Conservation (phyloP, 2,113 vertebrate species). For the Azemiops feae region DNA sequence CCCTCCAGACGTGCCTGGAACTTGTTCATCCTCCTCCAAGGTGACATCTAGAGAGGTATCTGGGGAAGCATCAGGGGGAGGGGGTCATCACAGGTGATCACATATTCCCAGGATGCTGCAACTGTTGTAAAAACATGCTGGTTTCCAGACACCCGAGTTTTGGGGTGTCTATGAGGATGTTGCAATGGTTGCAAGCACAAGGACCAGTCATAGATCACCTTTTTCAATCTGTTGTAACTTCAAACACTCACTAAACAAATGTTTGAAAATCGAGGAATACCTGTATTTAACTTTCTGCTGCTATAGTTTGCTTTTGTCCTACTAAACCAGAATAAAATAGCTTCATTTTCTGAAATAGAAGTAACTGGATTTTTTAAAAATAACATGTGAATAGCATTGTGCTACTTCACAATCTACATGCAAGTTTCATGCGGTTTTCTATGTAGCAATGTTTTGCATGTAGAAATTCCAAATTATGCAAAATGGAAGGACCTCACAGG, state of each 20-base stretch:
- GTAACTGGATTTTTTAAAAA: neutral
- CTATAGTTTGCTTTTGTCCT: neutral
- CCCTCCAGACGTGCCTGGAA: no score
- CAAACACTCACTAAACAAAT: no score
- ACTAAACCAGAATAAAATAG: neutral
- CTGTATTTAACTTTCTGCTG: neutral
- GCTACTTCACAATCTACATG: neutral
- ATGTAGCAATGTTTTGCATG: neutral
- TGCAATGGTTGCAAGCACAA: no score
- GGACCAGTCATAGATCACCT: no score
- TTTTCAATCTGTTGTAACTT: no score
- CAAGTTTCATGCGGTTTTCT: neutral
- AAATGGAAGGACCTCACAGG: neutral
- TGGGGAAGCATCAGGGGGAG: no score
- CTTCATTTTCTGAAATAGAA: neutral
- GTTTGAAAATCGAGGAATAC: no score
- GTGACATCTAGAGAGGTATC: no score
- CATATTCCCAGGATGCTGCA: neutral
- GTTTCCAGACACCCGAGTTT: neutral
- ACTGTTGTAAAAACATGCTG: neutral
- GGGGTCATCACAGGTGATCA: no score
- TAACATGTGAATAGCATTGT: neutral
- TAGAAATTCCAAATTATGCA: neutral
- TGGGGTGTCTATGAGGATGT: neutral
- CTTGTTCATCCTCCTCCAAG: no score